These are phyloP conservation scores for Temnothorax longispinosus DNA, from an alignment of 1,140 invertebrate species.

Conservation along the genomic window DNA sequence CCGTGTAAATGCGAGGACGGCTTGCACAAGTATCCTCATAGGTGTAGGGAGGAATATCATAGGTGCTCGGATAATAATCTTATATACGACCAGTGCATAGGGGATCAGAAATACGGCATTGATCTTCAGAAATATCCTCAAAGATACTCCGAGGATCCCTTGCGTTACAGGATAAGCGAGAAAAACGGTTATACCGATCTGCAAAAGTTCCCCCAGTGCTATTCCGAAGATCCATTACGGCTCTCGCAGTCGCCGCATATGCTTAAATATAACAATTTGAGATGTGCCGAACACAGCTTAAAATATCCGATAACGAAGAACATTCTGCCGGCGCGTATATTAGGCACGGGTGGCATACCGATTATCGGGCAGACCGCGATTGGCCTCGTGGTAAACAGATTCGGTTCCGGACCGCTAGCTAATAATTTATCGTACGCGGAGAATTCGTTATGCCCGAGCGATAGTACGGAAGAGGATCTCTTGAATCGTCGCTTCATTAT, in stretches of 20 bases:
- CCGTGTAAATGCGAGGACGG: constrained; percentile 81
- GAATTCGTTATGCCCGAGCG: constrained; percentile 71
- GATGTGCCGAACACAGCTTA: constrained; percentile 77
- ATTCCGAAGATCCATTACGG: constrained; percentile 79
- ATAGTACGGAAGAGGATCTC: constrained; percentile 77
- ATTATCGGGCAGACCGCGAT: constrained; percentile 82
- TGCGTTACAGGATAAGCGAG: constrained; percentile 69
- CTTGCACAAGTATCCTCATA: constrained; percentile 82
- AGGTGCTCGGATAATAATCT: constrained; percentile 82
- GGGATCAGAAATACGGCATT: constrained; percentile 75
- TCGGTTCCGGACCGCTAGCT: constrained; percentile 79
- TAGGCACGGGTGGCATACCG: constrained; percentile 79
- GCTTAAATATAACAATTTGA: constrained; percentile 79
- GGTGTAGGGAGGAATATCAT: constrained; percentile 82
- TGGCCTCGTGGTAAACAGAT: constrained; percentile 82
- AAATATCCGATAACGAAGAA: constrained; percentile 77
- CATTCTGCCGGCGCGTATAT: constrained; percentile 75
- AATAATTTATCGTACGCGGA: constrained; percentile 75
- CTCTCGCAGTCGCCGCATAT: constrained; percentile 73
- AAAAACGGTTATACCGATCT: constrained; percentile 75
- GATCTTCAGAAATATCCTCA: constrained; percentile 82
- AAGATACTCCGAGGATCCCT: constrained; percentile 78
- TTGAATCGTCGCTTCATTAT: constrained; percentile 79
- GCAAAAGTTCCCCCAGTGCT: constrained; percentile 81
- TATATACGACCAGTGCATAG: constrained; percentile 76